phyloP scores from a whole-genome alignment of 2,113 vertebrate species.

The Carettochelys insculpta region DNA sequence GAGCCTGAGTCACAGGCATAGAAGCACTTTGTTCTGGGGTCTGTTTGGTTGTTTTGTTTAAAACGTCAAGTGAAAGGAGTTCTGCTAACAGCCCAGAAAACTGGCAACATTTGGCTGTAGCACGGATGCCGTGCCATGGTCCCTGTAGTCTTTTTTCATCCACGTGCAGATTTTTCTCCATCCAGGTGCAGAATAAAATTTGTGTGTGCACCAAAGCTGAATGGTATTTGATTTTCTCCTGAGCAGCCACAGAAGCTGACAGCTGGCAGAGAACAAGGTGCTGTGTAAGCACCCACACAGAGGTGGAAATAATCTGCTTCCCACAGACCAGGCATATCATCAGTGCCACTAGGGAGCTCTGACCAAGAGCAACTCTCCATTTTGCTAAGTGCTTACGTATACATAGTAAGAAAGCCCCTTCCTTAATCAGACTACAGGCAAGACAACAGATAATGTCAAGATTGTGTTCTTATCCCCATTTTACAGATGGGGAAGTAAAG shows the following conservation, averaged over 20 bases:
- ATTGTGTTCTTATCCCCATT: background rate
- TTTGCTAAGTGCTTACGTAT: background rate
- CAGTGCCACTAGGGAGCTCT: background rate
- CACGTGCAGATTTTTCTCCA: too few relatives aligned
- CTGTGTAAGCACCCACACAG: background rate
- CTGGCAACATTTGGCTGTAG: background rate
- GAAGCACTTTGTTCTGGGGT: background rate
- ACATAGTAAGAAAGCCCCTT: background rate
- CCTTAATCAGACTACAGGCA: rapidly evolving
- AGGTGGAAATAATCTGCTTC: background rate
- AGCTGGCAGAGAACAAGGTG: too few relatives aligned
- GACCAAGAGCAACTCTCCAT: background rate
- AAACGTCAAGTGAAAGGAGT: too few relatives aligned
- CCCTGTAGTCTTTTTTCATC: too few relatives aligned
- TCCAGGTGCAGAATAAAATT: too few relatives aligned
- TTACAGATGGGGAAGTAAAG: background rate
- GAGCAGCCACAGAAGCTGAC: too few relatives aligned
- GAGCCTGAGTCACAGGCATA: background rate
- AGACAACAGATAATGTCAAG: too few relatives aligned
- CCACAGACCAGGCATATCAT: background rate
- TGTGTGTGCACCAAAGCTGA: too few relatives aligned
- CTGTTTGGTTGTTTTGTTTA: background rate
- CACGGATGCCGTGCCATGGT: too few relatives aligned
- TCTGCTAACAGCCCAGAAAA: background rate
- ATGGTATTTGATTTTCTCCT: too few relatives aligned